Percentiles rank a stretch among this genome's conserved stretches.
Evolutionary conservation across 2,797 vertebrate species (phyloP).

Genomic region (Phalloptychus januarius): DNA sequence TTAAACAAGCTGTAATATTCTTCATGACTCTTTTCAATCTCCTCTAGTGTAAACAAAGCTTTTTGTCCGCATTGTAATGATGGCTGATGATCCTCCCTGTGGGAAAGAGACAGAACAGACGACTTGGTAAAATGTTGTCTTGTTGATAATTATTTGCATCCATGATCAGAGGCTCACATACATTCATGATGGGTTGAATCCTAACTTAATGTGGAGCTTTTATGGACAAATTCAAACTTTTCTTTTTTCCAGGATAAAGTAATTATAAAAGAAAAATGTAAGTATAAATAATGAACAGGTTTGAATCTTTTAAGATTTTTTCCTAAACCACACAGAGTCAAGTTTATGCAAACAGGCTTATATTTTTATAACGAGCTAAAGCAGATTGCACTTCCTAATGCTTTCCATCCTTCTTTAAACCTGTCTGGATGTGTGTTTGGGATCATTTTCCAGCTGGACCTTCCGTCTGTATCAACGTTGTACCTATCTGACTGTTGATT

Average conservation of each 20-base stretch:
- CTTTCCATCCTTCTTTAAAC: background rate
- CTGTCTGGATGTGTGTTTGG: background rate
- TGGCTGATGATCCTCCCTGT: constrained; percentile 18
- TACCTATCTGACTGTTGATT: background rate
- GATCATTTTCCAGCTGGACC: background rate
- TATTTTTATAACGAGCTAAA: background rate
- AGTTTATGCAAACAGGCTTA: background rate
- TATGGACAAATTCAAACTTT: background rate
- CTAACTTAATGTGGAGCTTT: background rate
- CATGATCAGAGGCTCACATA: background rate
- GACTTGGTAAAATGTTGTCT: background rate
- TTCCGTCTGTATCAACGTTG: background rate
- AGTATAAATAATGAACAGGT: background rate
- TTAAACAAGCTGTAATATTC: constrained; percentile 30
- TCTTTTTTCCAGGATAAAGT: background rate
- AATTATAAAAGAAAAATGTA: background rate
- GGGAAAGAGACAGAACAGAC: constrained; percentile 14
- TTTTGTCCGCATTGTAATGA: constrained; percentile 14
- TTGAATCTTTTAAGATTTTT: background rate
- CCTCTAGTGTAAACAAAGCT: constrained; percentile 10
- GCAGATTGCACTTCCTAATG: background rate
- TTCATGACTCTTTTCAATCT: constrained; percentile 39
- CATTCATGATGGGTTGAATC: background rate
- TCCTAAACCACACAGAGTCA: background rate
- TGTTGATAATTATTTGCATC: background rate